phyloP scores from a whole-genome alignment of 2,888 invertebrate genomes.

The Hyles lineata region DNA sequence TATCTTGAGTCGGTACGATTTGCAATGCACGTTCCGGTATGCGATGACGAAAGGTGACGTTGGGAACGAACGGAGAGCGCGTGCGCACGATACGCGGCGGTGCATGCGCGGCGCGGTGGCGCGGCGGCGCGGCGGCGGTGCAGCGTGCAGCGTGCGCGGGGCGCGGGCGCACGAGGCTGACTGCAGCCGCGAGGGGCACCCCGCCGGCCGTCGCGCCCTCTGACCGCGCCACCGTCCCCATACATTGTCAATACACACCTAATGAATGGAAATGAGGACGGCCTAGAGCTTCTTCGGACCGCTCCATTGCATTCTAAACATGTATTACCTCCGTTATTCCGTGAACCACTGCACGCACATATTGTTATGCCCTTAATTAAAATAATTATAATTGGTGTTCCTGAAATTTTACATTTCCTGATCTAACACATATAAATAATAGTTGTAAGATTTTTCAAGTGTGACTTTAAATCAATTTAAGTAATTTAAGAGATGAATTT shows the following conservation, averaged over 20 bases:
- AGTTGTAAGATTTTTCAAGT: too few species aligned
- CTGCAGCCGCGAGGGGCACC: slow-evolving; percentile 59
- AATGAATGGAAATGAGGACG: slow-evolving; percentile 77
- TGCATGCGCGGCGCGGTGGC: slow-evolving; percentile 43
- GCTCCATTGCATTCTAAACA: slow-evolving; percentile 24
- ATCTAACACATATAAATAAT: too few species aligned
- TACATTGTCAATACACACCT: slow-evolving; percentile 75
- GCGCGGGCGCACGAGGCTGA: slow-evolving; percentile 60
- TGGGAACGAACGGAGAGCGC: slow-evolving; percentile 49
- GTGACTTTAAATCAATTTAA: too few species aligned
- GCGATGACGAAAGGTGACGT: slow-evolving; percentile 21
- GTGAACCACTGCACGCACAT: neutral
- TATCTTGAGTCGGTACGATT: slow-evolving; percentile 38
- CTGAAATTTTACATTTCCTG: too few species aligned
- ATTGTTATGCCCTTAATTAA: neutral
- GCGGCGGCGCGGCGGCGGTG: slow-evolving; percentile 43
- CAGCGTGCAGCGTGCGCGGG: slow-evolving; percentile 68
- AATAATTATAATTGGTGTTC: neutral
- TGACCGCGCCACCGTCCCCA: slow-evolving; percentile 62
- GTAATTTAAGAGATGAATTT: too few species aligned
- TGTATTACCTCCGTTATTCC: slow-evolving; percentile 26
- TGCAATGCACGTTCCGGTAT: slow-evolving; percentile 36
- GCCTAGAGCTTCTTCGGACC: slow-evolving; percentile 50
- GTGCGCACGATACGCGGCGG: slow-evolving; percentile 46
- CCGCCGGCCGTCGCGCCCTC: slow-evolving; percentile 70